Conservation (phyloP, 2,797 vertebrate species). For the Pterois miles region DNA sequence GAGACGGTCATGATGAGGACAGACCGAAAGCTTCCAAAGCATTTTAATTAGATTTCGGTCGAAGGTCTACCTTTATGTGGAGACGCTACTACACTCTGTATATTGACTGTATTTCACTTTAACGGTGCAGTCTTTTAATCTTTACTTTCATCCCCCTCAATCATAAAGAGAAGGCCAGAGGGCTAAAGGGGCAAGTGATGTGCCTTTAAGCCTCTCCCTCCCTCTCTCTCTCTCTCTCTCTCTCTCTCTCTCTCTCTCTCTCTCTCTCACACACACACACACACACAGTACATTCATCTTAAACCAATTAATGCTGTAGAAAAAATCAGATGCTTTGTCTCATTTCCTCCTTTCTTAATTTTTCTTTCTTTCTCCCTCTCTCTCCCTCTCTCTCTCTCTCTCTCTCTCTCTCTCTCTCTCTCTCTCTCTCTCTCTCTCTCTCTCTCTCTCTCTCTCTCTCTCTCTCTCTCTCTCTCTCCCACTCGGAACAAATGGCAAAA, state of each 20-base stretch:
- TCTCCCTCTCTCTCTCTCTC: not conserved
- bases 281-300: constrained; percentile 20
- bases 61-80: not conserved
- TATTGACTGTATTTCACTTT: not conserved
- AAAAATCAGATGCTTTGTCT: constrained; percentile 17
- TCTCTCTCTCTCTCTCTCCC: not conserved
- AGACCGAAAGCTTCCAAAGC: not conserved
- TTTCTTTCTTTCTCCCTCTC: not conserved
- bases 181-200: not conserved
- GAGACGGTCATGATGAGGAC: not conserved
- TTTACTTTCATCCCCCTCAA: not conserved
- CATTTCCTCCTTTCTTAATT: not conserved
- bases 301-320: constrained; percentile 45
- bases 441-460: not conserved
- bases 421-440: not conserved
- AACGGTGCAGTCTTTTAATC: not conserved
- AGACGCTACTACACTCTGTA: not conserved
- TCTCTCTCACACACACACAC: not conserved
- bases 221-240: not conserved
- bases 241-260: not conserved
- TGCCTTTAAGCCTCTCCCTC: constrained; percentile 5
- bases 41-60: not conserved
- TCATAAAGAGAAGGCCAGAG: not conserved
- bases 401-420: not conserved
- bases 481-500: constrained; percentile 71